Base-by-base conservation (phyloP, 2,888 invertebrate genomes). In the Sylvicola fuscatus region DNA sequence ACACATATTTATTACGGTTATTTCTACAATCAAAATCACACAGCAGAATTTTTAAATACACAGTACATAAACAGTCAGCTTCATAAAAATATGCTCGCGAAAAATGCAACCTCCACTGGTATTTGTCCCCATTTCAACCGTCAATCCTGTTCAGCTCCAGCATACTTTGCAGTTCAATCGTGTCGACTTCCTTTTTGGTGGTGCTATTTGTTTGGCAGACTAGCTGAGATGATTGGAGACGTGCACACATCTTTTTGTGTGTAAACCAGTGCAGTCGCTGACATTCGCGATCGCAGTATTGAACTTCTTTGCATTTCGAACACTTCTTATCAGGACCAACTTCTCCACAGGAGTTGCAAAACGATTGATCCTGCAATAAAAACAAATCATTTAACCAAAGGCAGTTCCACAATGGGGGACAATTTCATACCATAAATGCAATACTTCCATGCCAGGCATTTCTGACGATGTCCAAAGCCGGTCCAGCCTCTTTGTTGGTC, bases 251-350 rank as follows among this genome's bases (percentile, higher is more conserved):
- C 50, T 84, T 86, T 58, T 87, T 87, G 54, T 89, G 87, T 49
- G 82, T 72, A 50, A 81, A 83, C 87, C 87, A 87, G 53, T 87
- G 93, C 33, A 93, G 62, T 43, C 87, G 73, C 56, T 98, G 97
- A 54, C 98, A 98, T 49, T 82, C 80, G 40, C 83, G 68, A 57
- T 89, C 82, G 60, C 97, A 98, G 54, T 98, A 98, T 52, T 82
- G 78, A 35, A 87, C 87, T 38, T 71, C 70, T 65, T 87, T 90
- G 59, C 97, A 98, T 53, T 84, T 84, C 8, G 90, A 80, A 58
- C 97, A 98, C 54, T 90, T 86, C 53, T 92, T 93, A 6, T 75
- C 71, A 0, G 90, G 86, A 45, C 81, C 78, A 46, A 86, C 82
- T 48, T 87, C 83, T 1, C 83, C 82, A 49, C 92, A 93, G 2